These are phyloP conservation scores for Plusia festucae DNA, from an alignment of 2,888 invertebrate genomes.

Conservation along the genomic window DNA sequence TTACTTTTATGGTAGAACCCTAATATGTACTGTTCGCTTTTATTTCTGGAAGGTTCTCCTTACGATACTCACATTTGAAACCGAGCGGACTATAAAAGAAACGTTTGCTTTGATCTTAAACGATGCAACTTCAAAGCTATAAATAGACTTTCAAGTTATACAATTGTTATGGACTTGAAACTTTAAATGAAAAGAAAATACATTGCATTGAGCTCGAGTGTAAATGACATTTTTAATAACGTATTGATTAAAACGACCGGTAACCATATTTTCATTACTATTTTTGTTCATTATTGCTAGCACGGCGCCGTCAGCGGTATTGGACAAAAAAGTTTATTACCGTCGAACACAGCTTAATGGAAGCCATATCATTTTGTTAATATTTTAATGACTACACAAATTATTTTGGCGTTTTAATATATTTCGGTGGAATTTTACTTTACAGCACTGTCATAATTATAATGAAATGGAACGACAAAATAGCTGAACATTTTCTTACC, in stretches of 20 bases:
- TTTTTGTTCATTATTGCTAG: background rate
- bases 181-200: background rate
- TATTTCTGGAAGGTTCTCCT: constrained; percentile 2
- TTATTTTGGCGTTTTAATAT: constrained; percentile 14
- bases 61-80: constrained; percentile 4
- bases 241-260: constrained; percentile 7
- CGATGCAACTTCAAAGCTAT: constrained; percentile 3
- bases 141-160: background rate
- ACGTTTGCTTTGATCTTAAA: constrained; percentile 1
- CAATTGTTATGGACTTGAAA: background rate
- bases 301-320: background rate
- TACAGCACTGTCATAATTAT: background rate
- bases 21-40: constrained; percentile 4
- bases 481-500: background rate
- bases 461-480: constrained; percentile 11
- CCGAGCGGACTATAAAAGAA: background rate
- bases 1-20: background rate
- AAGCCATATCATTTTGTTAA: constrained; percentile 26
- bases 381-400: constrained; percentile 20
- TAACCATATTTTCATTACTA: background rate
- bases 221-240: constrained; percentile 11
- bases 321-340: constrained; percentile 14
- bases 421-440: background rate
- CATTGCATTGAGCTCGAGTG: background rate
- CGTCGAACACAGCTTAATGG: constrained; percentile 10